Conservation (phyloP, 1,140 invertebrate species). For the Monochamus saltuarius region DNA sequence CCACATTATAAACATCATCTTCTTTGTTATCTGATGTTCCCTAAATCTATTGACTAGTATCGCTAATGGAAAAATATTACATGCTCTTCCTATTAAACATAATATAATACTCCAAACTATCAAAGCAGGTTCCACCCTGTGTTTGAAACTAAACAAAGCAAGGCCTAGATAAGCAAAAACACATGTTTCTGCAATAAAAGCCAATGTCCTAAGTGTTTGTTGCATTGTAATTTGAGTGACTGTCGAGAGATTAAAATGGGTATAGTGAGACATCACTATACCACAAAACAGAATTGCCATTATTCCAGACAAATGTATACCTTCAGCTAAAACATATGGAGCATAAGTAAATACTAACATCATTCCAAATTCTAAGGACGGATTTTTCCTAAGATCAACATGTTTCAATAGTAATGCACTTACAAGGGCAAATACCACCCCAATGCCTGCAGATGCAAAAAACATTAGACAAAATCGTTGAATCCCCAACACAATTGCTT, state of each 20-base stretch:
- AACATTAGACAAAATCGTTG: constrained; percentile 96
- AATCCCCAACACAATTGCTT: constrained; percentile 87
- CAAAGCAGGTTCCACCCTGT: constrained; percentile 75
- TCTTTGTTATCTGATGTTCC: constrained; percentile 95
- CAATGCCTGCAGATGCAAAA: constrained; percentile 96
- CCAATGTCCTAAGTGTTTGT: constrained; percentile 95
- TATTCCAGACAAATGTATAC: constrained; percentile 94
- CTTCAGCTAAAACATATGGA: constrained; percentile 97
- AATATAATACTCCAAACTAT: constrained; percentile 93
- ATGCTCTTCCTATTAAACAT: constrained; percentile 89
- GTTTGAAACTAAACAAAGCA: constrained; percentile 95
- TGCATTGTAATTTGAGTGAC: constrained; percentile 99
- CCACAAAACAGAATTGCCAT: constrained; percentile 99
- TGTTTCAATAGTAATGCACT: constrained; percentile 95
- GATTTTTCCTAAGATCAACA: constrained; percentile 95
- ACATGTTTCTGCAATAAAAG: constrained; percentile 98
- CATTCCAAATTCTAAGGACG: constrained; percentile 96
- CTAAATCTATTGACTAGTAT: constrained; percentile 93
- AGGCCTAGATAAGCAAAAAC: constrained; percentile 99
- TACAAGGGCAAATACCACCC: constrained; percentile 91
- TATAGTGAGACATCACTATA: constrained; percentile 99
- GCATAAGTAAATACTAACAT: constrained; percentile 98
- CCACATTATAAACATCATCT: constrained; percentile 99
- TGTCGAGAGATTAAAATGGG: constrained; percentile 97
- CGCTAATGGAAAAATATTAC: constrained; percentile 96